Evolutionary conservation across 2,797 vertebrate genomes (phyloP), one percentile per base, ranked within the genome.

Genomic region (Coluber constrictor): DNA sequence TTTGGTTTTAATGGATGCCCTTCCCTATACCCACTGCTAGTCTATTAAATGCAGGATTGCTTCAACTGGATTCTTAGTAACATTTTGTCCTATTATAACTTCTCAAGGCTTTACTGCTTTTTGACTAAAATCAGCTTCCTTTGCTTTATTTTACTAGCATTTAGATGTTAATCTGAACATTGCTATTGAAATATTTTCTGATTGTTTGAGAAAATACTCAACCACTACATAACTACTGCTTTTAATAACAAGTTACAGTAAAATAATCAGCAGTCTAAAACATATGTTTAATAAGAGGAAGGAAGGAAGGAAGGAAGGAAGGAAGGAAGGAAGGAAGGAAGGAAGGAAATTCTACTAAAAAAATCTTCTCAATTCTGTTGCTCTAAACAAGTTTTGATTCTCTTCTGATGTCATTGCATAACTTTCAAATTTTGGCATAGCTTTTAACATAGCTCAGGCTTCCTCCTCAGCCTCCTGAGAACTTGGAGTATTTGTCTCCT

Each of bases 401-500:
- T 94, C 94, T 47, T 66, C 60, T 94, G 32, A n/a, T 13, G 61
- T 8, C 63, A 61, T 61, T 90, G 51, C 93, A 61, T 20, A 16
- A 89, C 90, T 93, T 61, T 94, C 90, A 89, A 56, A 51, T 93
- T 95, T 92, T 92, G 91, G 43, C 63, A 63, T 47, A 51, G 90
- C 92, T 92, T 70, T 91, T 56, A 43, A 12, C 16, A 94, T 94
- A 90, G 79, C 94, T 94, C 51, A 15, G 87, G 90, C 79, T 88
- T 29, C 56, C 86, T 70, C 20, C 79, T 87, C 90, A 16, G 25
- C 93, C 95, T 95, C 87, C 92, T 95, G 93, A 94, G 95, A 96
- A 96, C 87, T 91, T 95, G 95, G 96, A 96, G 92, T 97, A 92
- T 93, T 95, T 93, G 86, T 94, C 60, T 97, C 94, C 91, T 93